A percentile compares a stretch with the other conserved stretches of the same genome.
These are phyloP conservation scores for Lasioglossum albipes DNA, from an alignment of 1,140 invertebrate genomes.

Conservation along the genomic window DNA sequence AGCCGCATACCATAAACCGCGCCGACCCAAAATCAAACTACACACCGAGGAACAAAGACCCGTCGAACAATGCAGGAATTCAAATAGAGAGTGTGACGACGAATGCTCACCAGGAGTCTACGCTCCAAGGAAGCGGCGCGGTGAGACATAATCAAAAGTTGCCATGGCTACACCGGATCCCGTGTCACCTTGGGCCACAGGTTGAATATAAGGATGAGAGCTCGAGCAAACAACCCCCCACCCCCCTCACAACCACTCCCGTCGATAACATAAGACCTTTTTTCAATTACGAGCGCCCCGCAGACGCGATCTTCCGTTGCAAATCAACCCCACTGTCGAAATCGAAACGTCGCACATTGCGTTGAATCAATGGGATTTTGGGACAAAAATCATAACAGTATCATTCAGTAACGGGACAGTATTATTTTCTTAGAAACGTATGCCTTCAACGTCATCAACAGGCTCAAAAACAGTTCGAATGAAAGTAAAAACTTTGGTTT, in stretches of 20 bases:
- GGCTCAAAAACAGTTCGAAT: no score
- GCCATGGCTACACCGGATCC: slow-evolving; percentile 70
- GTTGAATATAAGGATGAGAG: slow-evolving; percentile 45
- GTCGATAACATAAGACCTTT: slow-evolving; percentile 46
- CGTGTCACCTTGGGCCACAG: slow-evolving; percentile 57
- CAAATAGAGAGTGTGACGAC: not conserved
- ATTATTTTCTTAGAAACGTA: no score
- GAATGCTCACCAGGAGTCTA: slow-evolving; percentile 37
- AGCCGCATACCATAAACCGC: no score
- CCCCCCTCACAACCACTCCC: not conserved
- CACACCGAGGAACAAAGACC: no score
- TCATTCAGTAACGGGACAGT: no score
- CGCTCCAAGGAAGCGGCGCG: slow-evolving; percentile 27
- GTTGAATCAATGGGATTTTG: no score
- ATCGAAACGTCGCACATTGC: no score
- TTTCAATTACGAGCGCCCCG: slow-evolving; percentile 44
- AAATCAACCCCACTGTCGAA: not conserved
- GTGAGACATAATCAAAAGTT: slow-evolving; percentile 74
- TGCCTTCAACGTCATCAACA: no score
- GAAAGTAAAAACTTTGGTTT: no score
- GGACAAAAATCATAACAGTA: no score
- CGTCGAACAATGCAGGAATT: no score
- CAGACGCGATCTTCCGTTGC: not conserved
- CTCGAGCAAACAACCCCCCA: slow-evolving; percentile 13
- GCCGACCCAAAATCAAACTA: no score